Percentiles rank a stretch among this genome's conserved stretches.
Evolutionary conservation across 1,140 invertebrate species (phyloP).

Genomic region (Carcinoscorpius rotundicauda): DNA sequence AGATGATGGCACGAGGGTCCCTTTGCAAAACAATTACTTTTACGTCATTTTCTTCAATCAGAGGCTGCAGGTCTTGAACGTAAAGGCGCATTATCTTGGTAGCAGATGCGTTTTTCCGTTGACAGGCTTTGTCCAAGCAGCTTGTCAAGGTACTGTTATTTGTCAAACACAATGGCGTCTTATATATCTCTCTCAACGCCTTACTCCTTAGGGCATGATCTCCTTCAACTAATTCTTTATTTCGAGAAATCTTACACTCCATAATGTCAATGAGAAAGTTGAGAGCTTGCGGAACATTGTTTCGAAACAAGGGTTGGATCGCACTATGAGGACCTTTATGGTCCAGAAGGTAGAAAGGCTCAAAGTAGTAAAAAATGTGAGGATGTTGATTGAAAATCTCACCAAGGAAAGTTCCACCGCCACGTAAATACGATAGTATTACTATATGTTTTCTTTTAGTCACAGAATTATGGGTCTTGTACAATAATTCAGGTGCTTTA

Average conservation of each 20-base stretch:
- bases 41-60: conserved; percentile 4
- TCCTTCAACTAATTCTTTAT: conserved; percentile 9
- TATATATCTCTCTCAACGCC: neutral
- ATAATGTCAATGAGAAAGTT: conserved; percentile 11
- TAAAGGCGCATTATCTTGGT: conserved; percentile 13
- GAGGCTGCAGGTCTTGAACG: conserved; percentile 12
- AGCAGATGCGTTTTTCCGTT: neutral
- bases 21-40: conserved; percentile 11
- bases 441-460: too few species aligned
- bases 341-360: conserved; percentile 12
- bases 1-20: conserved; percentile 11
- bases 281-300: conserved; percentile 3
- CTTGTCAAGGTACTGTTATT: neutral
- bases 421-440: conserved; percentile 10
- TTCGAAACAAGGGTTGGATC: conserved; percentile 9
- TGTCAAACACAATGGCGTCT: neutral
- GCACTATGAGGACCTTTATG: conserved; percentile 6
- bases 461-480: too few species aligned
- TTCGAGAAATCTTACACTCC: conserved; percentile 7
- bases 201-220: conserved; percentile 11
- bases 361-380: conserved; percentile 12
- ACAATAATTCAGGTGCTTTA: too few species aligned
- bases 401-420: conserved; percentile 1
- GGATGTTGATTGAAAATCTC: conserved; percentile 10
- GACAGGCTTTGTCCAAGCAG: conserved; percentile 9